Evolutionary conservation across 92 coral and sea anemone genomes (phyloP).

Genomic region (Pocillopora grandis): DNA sequence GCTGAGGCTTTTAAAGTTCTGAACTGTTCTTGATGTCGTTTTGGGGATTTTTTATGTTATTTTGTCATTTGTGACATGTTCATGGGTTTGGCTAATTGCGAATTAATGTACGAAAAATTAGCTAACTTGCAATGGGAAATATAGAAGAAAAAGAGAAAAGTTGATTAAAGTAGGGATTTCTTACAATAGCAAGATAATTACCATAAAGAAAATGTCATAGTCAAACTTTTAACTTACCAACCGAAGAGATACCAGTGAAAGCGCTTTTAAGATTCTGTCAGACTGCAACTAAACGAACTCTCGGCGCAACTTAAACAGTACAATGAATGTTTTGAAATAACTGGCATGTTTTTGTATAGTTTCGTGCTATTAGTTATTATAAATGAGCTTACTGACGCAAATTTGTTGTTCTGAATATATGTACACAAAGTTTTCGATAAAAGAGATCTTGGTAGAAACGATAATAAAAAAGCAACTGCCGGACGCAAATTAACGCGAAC

Average conservation of each 20-base stretch:
- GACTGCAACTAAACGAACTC: neutral
- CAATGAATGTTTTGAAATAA: neutral
- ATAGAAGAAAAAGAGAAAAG: neutral
- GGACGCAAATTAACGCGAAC: conserved; percentile 19
- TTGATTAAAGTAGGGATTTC: neutral
- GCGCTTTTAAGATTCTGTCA: neutral
- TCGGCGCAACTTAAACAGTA: conserved; percentile 8
- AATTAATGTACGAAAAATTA: neutral
- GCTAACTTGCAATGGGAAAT: neutral
- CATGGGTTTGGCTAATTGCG: neutral
- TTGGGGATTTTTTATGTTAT: neutral
- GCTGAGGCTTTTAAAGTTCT: neutral
- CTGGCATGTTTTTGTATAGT: conserved; percentile 2
- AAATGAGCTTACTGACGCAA: conserved; percentile 27
- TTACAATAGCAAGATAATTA: neutral
- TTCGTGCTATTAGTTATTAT: neutral
- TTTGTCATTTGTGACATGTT: neutral
- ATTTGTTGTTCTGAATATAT: conserved; percentile 16
- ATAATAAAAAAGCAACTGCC: conserved; percentile 1
- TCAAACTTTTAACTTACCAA: conserved; percentile 1
- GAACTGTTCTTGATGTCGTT: neutral
- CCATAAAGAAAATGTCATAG: neutral
- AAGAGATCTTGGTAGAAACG: neutral
- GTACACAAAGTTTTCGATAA: conserved; percentile 11
- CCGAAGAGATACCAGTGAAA: neutral